These are phyloP conservation scores for Leptocoma aspasia DNA, from an alignment of 2,113 vertebrate genomes.

Conservation along the genomic window DNA sequence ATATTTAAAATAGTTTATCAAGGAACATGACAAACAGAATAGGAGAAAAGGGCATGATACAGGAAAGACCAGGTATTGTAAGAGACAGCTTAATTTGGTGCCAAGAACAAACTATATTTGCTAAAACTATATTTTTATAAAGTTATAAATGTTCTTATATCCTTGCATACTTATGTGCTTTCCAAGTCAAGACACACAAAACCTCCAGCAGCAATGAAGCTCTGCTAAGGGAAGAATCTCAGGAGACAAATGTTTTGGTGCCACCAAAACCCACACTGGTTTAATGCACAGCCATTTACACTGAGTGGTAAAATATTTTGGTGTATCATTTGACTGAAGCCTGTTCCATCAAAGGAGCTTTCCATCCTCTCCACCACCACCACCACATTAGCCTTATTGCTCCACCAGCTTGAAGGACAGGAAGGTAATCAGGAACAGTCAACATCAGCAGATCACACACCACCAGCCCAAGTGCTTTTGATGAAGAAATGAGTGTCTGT, in stretches of 20 bases:
- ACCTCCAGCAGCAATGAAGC: background rate
- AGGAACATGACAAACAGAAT: background rate
- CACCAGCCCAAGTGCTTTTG: background rate
- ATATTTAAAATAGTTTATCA: conserved; percentile 30
- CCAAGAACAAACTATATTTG: background rate
- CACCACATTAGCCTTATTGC: background rate
- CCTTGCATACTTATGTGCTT: background rate
- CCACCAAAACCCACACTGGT: background rate
- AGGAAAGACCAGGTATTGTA: background rate
- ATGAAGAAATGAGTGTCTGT: background rate
- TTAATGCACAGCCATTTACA: background rate
- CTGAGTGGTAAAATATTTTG: background rate
- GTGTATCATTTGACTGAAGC: background rate
- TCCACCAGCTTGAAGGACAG: background rate
- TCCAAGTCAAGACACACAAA: background rate
- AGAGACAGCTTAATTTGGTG: background rate
- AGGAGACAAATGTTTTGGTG: background rate
- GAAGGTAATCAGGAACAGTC: background rate
- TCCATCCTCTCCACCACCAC: background rate
- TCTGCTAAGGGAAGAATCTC: background rate
- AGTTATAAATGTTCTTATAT: background rate
- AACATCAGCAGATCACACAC: background rate
- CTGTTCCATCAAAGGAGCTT: background rate
- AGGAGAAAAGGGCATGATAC: background rate
- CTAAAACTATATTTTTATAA: background rate